Base-by-base conservation (phyloP, 2,888 invertebrate genomes). In the Bimastos eiseni region DNA sequence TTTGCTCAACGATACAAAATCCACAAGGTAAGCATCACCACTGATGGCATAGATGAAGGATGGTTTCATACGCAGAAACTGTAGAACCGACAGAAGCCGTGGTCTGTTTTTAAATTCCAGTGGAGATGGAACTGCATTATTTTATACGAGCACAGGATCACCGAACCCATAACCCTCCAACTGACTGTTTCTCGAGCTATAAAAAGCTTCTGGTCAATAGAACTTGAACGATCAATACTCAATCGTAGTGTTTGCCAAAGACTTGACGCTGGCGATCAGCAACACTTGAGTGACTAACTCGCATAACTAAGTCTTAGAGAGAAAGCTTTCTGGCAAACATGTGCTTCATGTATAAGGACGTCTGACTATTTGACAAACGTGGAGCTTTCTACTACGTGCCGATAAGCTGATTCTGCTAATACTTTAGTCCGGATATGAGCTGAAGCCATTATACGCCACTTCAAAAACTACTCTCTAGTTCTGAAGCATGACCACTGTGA, bases 241-340 rank as follows among this genome's bases (percentile, higher is more conserved):
- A n/a, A 70, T 70, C 70, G 30, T 8, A 70, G n/a, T 70, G n/a
- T 70, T 70, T 70, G 70, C 70, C n/a, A n/a, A 70, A 70, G 30
- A 70, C 70, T 70, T n/a, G 70, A 70, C 70, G 70, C 70, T 70
- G 70, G 70, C n/a, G n/a, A 70, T 70, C 30, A 70, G 70, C 70
- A 70, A 70, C 70, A 70, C 70, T 70, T 70, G 8, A n/a, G 19
- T 6, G 30, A 70, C n/a, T 70, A 0, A n/a, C 70, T 70, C n/a
- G 13, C 8, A 8, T n/a, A 70, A 70, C 13, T 30, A 70, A 70
- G 30, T 70, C 70, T 30, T 70, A n/a, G 30, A 70, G 30, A 0
- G 70, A n/a, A 70, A n/a, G 8, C n/a, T 70, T 70, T 70, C 70
- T 70, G 70, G 70, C 70, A 70, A 70, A 70, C 70, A 70, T 8